Evolutionary conservation across 2,797 vertebrate genomes (phyloP), one percentile per base, ranked within the genome.

Genomic region (Ceryle rudis): DNA sequence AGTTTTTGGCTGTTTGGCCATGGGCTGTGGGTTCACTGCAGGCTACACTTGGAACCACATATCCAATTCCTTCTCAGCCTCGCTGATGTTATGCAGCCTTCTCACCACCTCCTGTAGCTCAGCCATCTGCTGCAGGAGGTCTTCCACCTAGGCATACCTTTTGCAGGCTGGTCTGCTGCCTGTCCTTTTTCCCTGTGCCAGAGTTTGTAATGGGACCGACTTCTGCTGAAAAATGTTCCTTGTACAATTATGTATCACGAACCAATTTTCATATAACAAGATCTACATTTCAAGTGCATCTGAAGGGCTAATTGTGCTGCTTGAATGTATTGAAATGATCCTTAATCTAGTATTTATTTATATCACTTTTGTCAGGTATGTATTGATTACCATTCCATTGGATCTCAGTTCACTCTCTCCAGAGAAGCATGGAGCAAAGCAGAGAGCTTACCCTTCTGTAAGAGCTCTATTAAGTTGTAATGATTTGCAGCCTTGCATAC

Each of bases 331-430:
- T 87, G 78, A 89, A 94, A 88, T 93, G 77, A 86, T 74, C 69
- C 69, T 94, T 93, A 72, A 83, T 80, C 61, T 95, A 65, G 94
- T 91, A 86, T 91, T 91, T 82, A 93, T 41, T 49, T 77, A 31
- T 61, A 65, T 87, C 14, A 22, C 49, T 89, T 55, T 87, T 94
- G 84, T 92, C 81, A 83, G 89, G 42, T 88, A 21, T 21, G 52
- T 94, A 96, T 95, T 85, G 95, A 97, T 96, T 86, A 47, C 79
- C 61, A 44, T 91, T 95, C 72, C 86, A 16, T 69, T 14, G 61
- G 54, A 58, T 78, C 65, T 89, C 84, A 61, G 67, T 37, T 92
- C 55, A 6, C 20, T 62, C 47, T 91, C 96, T 89, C 60, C 7
- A 65, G 95, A 83, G 91, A 42, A 31, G 57, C 22, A 23, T 4